phyloP scores from a whole-genome alignment of 2,797 vertebrate species.

The Sphenodon punctatus region DNA sequence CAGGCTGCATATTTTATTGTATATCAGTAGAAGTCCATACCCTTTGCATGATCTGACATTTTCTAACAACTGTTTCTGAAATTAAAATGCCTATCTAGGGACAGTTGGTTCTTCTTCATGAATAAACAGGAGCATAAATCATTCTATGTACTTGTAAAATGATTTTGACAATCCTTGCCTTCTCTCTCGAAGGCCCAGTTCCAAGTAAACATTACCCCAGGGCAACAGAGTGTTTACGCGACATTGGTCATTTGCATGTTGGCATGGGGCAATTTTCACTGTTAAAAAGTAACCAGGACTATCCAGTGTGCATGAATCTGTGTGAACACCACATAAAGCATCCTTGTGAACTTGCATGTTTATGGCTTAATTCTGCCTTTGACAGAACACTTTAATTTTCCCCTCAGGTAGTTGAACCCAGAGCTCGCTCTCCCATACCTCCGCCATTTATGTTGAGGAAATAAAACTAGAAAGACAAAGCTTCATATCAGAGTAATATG shows the following conservation, averaged over 20 bases:
- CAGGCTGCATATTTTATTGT: background rate
- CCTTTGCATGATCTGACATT: constrained; percentile 46
- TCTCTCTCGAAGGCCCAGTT: too few relatives aligned
- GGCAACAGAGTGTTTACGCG: too few relatives aligned
- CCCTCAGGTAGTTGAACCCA: background rate
- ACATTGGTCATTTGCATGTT: too few relatives aligned
- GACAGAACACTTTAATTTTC: too few relatives aligned
- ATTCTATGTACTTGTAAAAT: constrained; percentile 25
- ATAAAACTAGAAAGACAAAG: background rate
- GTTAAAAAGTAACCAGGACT: too few relatives aligned
- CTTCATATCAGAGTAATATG: background rate
- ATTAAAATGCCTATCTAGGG: constrained; percentile 42
- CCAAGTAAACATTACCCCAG: too few relatives aligned
- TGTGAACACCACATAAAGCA: too few relatives aligned
- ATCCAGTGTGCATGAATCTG: too few relatives aligned
- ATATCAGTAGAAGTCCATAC: background rate
- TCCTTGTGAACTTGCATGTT: too few relatives aligned
- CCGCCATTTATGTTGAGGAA: background rate
- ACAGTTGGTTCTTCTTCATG: constrained; percentile 45
- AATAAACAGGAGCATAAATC: constrained; percentile 59
- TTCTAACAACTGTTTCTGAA: constrained; percentile 41
- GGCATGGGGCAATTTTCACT: too few relatives aligned
- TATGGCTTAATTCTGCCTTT: background rate
- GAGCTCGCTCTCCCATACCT: background rate
- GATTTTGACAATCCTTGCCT: too few relatives aligned